phyloP scores from a whole-genome alignment of 30 jellyfish, hydroid and myxozoan species.

The Hydra vulgaris region DNA sequence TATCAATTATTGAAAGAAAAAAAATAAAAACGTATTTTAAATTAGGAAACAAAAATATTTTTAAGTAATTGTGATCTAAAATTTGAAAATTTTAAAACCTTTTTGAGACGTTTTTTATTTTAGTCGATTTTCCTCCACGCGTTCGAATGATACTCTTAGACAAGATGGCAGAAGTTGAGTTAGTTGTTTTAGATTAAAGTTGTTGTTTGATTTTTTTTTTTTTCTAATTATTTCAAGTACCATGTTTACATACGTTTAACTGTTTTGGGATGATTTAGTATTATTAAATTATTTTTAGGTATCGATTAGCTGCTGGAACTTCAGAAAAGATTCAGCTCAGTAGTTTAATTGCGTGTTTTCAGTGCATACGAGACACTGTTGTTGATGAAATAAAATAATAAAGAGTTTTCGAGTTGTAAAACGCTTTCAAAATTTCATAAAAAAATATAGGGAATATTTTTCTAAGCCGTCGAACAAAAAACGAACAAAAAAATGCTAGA shows the following conservation, averaged over 20 bases:
- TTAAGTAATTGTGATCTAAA: too few relatives aligned
- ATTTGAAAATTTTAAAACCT: too few relatives aligned
- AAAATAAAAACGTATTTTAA: too few relatives aligned
- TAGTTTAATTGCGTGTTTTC: constrained; percentile 80
- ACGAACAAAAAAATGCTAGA: too few relatives aligned
- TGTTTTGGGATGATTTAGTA: neutral
- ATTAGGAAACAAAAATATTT: too few relatives aligned
- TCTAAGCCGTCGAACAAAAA: too few relatives aligned
- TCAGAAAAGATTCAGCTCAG: constrained; percentile 90
- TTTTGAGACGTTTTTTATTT: neutral
- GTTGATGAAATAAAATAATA: constrained; percentile 41
- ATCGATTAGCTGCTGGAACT: constrained; percentile 88
- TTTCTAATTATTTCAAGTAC: neutral
- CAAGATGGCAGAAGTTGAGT: constrained; percentile 96
- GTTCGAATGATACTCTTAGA: constrained; percentile 51
- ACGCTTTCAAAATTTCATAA: too few relatives aligned
- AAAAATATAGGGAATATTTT: too few relatives aligned
- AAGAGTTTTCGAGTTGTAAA: too few relatives aligned
- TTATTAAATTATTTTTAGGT: constrained; percentile 27
- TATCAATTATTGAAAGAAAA: too few relatives aligned
- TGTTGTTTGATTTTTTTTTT: neutral
- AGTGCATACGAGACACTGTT: constrained; percentile 61
- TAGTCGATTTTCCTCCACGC: constrained; percentile 75
- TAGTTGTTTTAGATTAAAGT: constrained; percentile 23
- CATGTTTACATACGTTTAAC: neutral